These are phyloP conservation scores for Platorchestia sp. DNA, from an alignment of 1,140 invertebrate species.

Conservation along the genomic window DNA sequence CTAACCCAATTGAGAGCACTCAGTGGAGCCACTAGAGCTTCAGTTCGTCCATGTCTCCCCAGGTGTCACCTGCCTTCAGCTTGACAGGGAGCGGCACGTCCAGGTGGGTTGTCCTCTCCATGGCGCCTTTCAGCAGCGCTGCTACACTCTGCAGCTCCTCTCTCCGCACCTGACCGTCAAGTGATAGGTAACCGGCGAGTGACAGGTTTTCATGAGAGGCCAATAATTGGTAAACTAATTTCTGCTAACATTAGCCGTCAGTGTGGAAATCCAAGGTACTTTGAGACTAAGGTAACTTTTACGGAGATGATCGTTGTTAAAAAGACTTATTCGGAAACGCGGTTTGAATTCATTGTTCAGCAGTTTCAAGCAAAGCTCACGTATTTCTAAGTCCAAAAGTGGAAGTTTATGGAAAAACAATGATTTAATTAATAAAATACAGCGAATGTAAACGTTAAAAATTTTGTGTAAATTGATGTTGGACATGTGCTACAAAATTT, in stretches of 20 bases:
- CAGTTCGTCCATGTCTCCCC: constrained; percentile 75
- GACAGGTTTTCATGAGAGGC: background rate
- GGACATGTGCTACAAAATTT: too few species aligned
- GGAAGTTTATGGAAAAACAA: too few species aligned
- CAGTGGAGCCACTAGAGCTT: background rate
- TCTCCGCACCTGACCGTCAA: constrained; percentile 57
- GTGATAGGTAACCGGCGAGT: background rate
- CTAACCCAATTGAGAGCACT: background rate
- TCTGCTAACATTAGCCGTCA: background rate
- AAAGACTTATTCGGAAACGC: too few species aligned
- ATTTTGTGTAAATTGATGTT: too few species aligned
- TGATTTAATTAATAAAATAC: too few species aligned
- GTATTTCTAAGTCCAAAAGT: too few species aligned
- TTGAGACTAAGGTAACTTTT: too few species aligned
- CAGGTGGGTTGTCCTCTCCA: constrained; percentile 84
- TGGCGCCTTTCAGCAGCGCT: constrained; percentile 79
- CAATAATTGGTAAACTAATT: background rate
- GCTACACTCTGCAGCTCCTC: constrained; percentile 77
- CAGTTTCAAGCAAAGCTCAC: too few species aligned
- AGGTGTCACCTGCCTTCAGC: constrained; percentile 83
- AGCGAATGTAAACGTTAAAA: too few species aligned
- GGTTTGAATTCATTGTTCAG: too few species aligned
- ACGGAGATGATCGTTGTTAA: too few species aligned
- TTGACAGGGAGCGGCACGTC: constrained; percentile 88
- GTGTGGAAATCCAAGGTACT: too few species aligned